Conservation (phyloP, 2,888 invertebrate species). For the Oscheius onirici region DNA sequence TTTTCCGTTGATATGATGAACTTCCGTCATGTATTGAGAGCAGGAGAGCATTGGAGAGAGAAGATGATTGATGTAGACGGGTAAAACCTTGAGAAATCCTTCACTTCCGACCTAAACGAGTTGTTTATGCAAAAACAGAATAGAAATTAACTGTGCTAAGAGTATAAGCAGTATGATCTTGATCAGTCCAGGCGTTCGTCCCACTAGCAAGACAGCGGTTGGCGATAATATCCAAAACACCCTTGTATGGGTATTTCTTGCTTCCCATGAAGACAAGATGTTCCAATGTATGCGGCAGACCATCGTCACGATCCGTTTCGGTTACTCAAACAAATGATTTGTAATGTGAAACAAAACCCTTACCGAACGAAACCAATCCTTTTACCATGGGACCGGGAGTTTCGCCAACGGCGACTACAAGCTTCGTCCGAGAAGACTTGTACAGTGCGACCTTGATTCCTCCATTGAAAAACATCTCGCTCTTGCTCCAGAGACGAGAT, state of each 20-base stretch:
- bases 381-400: constrained; percentile 90
- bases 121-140: neutral
- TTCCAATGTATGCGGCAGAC: constrained; percentile 89
- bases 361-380: constrained; percentile 87
- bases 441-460: constrained; percentile 46
- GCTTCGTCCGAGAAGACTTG: constrained; percentile 50
- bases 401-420: constrained; percentile 85
- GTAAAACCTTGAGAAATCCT: constrained; percentile 87
- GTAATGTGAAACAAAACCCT: neutral
- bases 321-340: constrained; percentile 79
- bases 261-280: constrained; percentile 91
- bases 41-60: constrained; percentile 85
- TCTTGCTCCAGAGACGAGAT: constrained; percentile 47
- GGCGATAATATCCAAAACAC: constrained; percentile 82
- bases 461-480: constrained; percentile 50
- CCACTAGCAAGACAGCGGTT: constrained; percentile 85
- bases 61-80: constrained; percentile 90
- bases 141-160: constrained; percentile 79
- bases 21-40: constrained; percentile 86
- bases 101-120: constrained; percentile 78
- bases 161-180: constrained; percentile 88
- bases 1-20: constrained; percentile 87
- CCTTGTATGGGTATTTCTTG: constrained; percentile 80
- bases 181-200: constrained; percentile 88
- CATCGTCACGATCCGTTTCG: constrained; percentile 90